Evolutionary conservation across 2,113 vertebrate species (phyloP), one percentile per base, ranked within the genome.

Genomic region (Merops nubicus): DNA sequence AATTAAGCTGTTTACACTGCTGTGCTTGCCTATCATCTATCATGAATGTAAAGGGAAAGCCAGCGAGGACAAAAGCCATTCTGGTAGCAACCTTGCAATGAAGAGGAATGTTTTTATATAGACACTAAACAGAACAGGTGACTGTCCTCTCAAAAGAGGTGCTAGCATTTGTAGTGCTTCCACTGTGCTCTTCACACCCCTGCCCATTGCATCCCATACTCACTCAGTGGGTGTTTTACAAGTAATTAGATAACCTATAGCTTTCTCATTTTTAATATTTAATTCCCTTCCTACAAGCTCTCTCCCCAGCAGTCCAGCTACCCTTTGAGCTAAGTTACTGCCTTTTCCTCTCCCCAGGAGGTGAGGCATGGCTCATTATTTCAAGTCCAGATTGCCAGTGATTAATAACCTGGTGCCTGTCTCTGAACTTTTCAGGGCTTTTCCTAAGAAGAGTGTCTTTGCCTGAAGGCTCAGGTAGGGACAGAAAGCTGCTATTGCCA

Each of bases 241-340:
- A 57, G 18, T 57, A 90, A 88, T 91, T 70, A 91, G 67, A 90
- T 5, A 84, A 25, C 36, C 40, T 56, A 54, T 28, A 2, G 5
- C 38, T 86, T 70, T 78, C 60, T 43, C 7, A 63, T 54, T 83
- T 93, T 92, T 29, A 88, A 91, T 89, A 93, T 74, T 94, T 83
- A 63, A 90, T 85, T 74, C 5, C 5, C 11, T 70, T 29, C 22
- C 31, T 12, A 40, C 25, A 45, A 13, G 28, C 19, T 42, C 33
- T 80, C 34, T 84, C 42, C 53, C 19, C 47, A 84, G 59, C 33
- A 85, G 47, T 14, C 21, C 63, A 64, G 45, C n/a, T 76, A 15
- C 33, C 28, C 59, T 83, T 18, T 34, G 19, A 73, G 57, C 10
- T 45, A 40, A 60, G 31, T 54, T 69, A 69, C 21, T 56, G 11